A percentile compares a stretch with the other conserved stretches of the same genome.
These are phyloP conservation scores for Thalassarche chlororhynchos DNA, from an alignment of 2,113 vertebrate species.

Conservation along the genomic window DNA sequence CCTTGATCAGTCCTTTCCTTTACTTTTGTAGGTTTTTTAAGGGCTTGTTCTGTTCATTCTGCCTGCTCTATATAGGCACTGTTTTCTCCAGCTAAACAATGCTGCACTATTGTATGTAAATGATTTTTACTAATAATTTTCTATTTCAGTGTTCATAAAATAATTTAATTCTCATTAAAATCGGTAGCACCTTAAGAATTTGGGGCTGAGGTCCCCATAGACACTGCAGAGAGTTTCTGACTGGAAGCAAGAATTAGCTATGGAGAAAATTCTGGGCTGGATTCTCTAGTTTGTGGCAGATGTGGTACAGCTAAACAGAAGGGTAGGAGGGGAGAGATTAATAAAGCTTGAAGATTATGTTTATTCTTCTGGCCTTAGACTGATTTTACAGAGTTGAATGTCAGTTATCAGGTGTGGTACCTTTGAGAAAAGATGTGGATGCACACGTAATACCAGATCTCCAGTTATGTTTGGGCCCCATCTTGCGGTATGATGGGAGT, in stretches of 20 bases:
- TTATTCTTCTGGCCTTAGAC: background rate
- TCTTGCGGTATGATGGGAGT: background rate
- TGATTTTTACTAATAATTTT: background rate
- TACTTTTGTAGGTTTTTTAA: background rate
- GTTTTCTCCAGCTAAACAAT: background rate
- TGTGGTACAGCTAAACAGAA: background rate
- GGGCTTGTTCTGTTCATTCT: background rate
- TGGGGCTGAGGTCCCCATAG: background rate
- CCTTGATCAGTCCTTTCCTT: background rate
- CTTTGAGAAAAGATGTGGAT: background rate
- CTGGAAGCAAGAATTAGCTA: background rate
- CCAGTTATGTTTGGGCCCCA: background rate
- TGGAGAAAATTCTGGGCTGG: background rate
- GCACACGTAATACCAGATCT: background rate
- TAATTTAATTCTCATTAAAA: background rate
- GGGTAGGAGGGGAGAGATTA: background rate
- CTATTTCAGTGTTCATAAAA: background rate
- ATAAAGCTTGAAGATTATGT: background rate
- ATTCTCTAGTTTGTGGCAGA: background rate
- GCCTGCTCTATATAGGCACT: background rate
- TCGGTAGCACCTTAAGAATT: background rate
- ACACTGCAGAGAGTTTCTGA: background rate
- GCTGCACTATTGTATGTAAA: background rate
- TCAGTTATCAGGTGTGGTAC: background rate
- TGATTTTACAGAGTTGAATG: background rate